Evolutionary conservation across 2,888 invertebrate species (phyloP).

Genomic region (Stegophylla sp.): DNA sequence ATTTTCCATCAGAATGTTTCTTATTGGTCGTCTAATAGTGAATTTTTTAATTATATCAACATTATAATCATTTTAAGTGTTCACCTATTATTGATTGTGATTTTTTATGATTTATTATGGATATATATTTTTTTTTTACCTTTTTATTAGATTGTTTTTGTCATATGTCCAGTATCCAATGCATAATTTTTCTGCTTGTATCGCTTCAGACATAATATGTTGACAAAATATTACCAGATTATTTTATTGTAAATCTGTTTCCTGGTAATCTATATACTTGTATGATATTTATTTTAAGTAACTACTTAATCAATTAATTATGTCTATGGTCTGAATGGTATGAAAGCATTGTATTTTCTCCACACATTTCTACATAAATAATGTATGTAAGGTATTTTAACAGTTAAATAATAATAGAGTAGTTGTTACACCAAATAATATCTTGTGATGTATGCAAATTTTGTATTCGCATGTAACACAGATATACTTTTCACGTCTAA

Average conservation of each 20-base stretch:
- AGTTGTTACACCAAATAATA: background rate
- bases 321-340: constrained; percentile 31
- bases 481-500: background rate
- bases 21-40: constrained; percentile 10
- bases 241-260: background rate
- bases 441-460: no score
- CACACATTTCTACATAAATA: constrained; percentile 6
- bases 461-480: no score
- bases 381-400: constrained; percentile 33
- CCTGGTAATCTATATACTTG: constrained; percentile 25
- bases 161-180: background rate
- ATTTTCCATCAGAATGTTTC: background rate
- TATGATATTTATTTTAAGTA: constrained; percentile 29
- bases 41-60: constrained; percentile 2
- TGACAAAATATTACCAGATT: background rate
- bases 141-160: constrained; percentile 1
- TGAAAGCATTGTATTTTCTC: constrained; percentile 6
- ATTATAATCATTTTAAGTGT: background rate
- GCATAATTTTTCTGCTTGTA: background rate
- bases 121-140: constrained; percentile 1
- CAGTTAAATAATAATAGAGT: background rate
- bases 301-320: constrained; percentile 12
- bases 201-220: constrained; percentile 1
- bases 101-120: background rate
- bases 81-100: constrained; percentile 15